These are phyloP conservation scores for Rana temporaria DNA, from an alignment of 2,113 vertebrate genomes.

Conservation along the genomic window DNA sequence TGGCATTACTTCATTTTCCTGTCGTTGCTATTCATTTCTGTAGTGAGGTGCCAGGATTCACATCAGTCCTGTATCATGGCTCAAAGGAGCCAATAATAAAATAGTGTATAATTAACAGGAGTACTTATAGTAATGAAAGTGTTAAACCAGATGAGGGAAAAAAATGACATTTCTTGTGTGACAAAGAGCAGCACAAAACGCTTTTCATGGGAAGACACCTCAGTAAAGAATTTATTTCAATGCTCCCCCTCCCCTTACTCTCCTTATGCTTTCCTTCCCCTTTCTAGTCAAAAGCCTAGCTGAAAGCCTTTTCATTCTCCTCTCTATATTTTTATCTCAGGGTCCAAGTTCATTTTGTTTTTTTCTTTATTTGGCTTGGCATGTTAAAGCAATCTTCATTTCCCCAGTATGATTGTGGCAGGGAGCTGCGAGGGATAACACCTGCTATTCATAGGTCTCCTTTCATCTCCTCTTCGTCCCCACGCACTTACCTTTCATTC, in stretches of 20 bases:
- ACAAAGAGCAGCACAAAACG: conserved; percentile 73
- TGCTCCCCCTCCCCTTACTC: conserved; percentile 69
- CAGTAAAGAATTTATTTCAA: conserved; percentile 76
- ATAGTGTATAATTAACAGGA: neutral
- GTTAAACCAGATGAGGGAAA: conserved; percentile 44
- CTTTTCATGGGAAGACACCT: conserved; percentile 71
- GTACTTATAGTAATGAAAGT: conserved; percentile 28
- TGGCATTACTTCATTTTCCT: conserved; percentile 30
- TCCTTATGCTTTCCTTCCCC: conserved; percentile 68
- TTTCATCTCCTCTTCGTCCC: conserved; percentile 71
- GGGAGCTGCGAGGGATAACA: conserved; percentile 72
- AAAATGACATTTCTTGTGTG: conserved; percentile 78
- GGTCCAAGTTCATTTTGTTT: conserved; percentile 65
- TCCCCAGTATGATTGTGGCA: conserved; percentile 79
- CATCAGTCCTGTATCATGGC: conserved; percentile 9
- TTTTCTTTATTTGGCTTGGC: conserved; percentile 67
- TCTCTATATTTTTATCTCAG: conserved; percentile 70
- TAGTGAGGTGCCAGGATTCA: conserved; percentile 10
- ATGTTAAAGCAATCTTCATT: conserved; percentile 71
- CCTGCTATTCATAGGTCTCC: conserved; percentile 71
- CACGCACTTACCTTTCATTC: conserved; percentile 73
- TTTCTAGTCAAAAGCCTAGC: conserved; percentile 62
- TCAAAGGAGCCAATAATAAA: neutral
- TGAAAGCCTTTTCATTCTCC: conserved; percentile 77
- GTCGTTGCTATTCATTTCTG: neutral